Conservation (phyloP, 2,888 invertebrate species). For the Crossocerus cetratus region DNA sequence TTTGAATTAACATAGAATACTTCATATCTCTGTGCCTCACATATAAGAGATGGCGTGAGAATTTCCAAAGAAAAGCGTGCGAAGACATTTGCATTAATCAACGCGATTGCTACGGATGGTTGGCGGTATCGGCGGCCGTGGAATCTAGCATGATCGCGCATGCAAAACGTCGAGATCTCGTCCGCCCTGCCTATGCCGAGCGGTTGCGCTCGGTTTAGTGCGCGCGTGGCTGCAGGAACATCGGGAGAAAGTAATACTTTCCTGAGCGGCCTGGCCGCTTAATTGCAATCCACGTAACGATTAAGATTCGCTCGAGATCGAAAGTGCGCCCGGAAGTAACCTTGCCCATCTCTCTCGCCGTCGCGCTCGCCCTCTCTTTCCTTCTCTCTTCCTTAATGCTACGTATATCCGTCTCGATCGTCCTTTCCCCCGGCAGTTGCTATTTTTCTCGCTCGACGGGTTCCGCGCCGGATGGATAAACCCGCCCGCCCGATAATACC, state of each 20-base stretch:
- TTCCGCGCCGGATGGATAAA: background rate
- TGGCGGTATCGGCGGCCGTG: no score
- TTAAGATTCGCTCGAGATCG: conserved; percentile 56
- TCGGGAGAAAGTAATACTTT: conserved; percentile 71
- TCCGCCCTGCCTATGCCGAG: no score
- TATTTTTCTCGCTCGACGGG: background rate
- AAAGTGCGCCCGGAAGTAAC: conserved; percentile 52
- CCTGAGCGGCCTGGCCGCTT: conserved; percentile 56
- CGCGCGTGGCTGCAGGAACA: conserved; percentile 5
- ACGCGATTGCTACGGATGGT: no score
- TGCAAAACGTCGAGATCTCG: no score
- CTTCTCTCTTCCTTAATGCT: background rate
- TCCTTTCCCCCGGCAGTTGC: background rate
- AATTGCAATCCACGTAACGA: conserved; percentile 58
- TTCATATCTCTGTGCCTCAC: no score
- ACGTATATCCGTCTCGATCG: background rate
- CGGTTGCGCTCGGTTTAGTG: no score
- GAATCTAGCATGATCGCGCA: no score
- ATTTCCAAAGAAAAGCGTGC: no score
- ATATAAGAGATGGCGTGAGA: no score
- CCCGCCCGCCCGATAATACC: no score
- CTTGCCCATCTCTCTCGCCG: conserved; percentile 1
- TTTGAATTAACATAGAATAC: no score
- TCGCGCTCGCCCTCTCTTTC: background rate
- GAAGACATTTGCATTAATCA: no score